These are phyloP conservation scores for Acomys russatus DNA, from an alignment of 2,797 vertebrate genomes.

Conservation along the genomic window DNA sequence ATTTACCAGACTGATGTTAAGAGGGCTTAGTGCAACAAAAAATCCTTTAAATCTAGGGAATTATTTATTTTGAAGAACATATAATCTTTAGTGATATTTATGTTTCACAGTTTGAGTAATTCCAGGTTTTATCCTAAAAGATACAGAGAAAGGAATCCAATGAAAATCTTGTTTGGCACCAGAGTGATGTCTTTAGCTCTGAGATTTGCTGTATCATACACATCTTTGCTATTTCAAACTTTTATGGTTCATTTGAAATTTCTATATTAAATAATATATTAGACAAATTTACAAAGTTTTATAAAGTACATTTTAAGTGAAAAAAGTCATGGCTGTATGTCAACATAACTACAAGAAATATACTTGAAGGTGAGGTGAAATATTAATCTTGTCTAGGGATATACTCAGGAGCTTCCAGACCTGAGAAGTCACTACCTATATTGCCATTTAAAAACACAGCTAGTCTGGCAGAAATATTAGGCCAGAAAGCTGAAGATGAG, in stretches of 20 bases:
- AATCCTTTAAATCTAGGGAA: background rate
- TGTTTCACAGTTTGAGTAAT: background rate
- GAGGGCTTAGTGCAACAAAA: background rate
- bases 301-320: background rate
- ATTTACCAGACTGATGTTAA: background rate
- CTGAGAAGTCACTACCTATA: background rate
- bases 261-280: background rate
- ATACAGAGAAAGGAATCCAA: background rate
- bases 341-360: background rate
- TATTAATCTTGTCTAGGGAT: background rate
- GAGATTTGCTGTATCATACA: background rate
- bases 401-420: background rate
- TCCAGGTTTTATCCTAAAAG: background rate
- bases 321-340: background rate
- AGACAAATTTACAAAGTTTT: conserved; percentile 48
- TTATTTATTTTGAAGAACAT: background rate
- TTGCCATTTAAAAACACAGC: background rate
- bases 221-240: conserved; percentile 25
- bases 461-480: too few relatives aligned
- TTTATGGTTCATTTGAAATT: background rate
- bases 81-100: background rate
- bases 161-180: background rate
- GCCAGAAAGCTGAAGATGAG: too few relatives aligned
- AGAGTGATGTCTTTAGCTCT: background rate
- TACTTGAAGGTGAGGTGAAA: background rate